Evolutionary conservation across 2,797 vertebrate species (phyloP).

Genomic region (Characodon lateralis): DNA sequence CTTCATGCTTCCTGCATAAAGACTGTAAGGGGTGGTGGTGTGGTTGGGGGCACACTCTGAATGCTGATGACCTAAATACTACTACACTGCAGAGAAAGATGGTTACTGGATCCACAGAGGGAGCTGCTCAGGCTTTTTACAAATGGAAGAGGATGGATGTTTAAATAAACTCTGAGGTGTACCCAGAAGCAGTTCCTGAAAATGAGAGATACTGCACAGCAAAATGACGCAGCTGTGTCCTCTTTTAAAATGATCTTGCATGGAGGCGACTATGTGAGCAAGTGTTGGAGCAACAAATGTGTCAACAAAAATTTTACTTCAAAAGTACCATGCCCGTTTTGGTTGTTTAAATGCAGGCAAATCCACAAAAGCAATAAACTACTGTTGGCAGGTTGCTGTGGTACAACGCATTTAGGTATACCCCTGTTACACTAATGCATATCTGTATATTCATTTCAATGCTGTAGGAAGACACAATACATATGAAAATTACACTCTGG

Average conservation of each 20-base stretch:
- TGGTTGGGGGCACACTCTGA: slow-evolving; percentile 61
- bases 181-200: slow-evolving; percentile 11
- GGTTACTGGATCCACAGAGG: slow-evolving; percentile 35
- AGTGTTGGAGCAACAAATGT: not conserved
- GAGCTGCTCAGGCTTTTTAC: slow-evolving; percentile 40
- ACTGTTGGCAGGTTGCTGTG: not conserved
- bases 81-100: slow-evolving; percentile 73
- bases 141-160: slow-evolving; percentile 29
- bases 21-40: slow-evolving; percentile 56
- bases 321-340: not conserved
- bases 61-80: slow-evolving; percentile 82
- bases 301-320: not conserved
- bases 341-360: not conserved
- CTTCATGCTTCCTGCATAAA: slow-evolving; percentile 79
- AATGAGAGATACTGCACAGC: slow-evolving; percentile 13
- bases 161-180: slow-evolving; percentile 46
- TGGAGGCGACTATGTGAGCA: not conserved
- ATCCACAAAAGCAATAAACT: not conserved
- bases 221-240: slow-evolving; percentile 6
- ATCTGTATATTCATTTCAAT: not conserved
- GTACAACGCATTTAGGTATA: not conserved
- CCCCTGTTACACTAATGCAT: not conserved
- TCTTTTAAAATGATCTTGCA: not conserved
- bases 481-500: not conserved
- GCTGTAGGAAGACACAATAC: not conserved